Evolutionary conservation across 2,797 vertebrate species (phyloP).

Genomic region (Aldrovandia affinis): DNA sequence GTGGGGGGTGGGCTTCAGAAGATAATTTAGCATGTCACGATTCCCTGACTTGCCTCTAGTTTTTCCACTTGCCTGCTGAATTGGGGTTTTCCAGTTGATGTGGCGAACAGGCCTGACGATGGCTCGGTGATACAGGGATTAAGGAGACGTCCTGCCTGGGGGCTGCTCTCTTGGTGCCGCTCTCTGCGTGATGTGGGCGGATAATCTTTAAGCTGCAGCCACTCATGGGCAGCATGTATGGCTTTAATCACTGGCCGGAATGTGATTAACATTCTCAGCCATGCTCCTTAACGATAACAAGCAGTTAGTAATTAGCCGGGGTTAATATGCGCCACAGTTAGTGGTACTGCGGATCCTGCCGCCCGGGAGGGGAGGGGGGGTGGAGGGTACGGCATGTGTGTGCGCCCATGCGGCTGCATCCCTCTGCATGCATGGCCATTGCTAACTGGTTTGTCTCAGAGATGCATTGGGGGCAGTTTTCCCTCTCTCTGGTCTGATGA

Average conservation of each 20-base stretch:
- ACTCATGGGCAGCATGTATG: neutral
- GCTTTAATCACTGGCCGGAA: constrained; percentile 25
- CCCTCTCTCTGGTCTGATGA: neutral
- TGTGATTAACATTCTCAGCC: constrained; percentile 27
- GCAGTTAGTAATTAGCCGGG: constrained; percentile 18
- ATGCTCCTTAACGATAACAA: constrained; percentile 18
- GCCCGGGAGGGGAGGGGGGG: neutral
- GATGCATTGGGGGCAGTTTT: neutral
- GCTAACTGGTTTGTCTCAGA: too few relatives aligned
- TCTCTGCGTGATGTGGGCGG: neutral
- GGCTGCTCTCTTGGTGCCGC: neutral
- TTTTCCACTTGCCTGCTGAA: neutral
- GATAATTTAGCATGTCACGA: neutral
- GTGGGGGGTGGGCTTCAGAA: neutral
- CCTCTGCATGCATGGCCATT: neutral
- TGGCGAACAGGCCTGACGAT: neutral
- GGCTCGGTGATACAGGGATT: neutral
- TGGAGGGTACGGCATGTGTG: neutral
- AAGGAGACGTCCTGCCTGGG: neutral
- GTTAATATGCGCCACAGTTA: neutral
- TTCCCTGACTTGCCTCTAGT: neutral
- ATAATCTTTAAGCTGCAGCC: constrained; percentile 9
- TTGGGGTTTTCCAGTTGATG: neutral
- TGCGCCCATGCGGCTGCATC: neutral
- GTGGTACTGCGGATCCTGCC: neutral